phyloP scores from a whole-genome alignment of 2,797 vertebrate species.

The Myotis daubentonii region DNA sequence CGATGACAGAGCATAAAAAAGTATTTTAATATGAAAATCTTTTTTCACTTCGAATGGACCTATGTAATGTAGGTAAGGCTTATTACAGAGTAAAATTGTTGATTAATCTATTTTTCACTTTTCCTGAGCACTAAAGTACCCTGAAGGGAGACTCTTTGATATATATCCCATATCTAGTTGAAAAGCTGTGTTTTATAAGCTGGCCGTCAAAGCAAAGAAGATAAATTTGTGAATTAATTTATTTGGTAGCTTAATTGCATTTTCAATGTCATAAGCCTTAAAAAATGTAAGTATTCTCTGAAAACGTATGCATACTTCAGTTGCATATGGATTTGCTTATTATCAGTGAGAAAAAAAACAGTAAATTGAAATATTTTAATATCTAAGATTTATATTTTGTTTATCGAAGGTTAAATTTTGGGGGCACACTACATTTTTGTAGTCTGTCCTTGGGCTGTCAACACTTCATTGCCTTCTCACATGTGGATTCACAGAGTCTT shows the following conservation, averaged over 20 bases:
- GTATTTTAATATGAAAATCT: neutral
- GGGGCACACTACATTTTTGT: neutral
- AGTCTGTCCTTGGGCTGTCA: neutral
- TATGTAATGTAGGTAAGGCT: neutral
- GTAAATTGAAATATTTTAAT: constrained; percentile 50
- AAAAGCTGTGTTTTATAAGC: neutral
- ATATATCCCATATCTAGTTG: neutral
- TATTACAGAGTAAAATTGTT: constrained; percentile 12
- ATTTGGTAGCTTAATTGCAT: constrained; percentile 44
- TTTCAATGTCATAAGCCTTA: constrained; percentile 13
- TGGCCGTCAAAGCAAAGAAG: neutral
- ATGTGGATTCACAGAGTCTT: constrained; percentile 35
- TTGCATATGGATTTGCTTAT: neutral
- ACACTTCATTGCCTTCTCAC: neutral
- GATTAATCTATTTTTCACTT: constrained; percentile 7
- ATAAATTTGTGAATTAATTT: constrained; percentile 56
- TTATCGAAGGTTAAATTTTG: neutral
- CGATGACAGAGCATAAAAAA: neutral
- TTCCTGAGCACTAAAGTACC: neutral
- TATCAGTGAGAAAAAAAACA: constrained; percentile 3
- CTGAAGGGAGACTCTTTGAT: constrained; percentile 26
- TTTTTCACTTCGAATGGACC: neutral
- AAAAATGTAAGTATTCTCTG: constrained; percentile 27
- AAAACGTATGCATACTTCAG: constrained; percentile 9
- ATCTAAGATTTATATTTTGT: constrained; percentile 32